Evolutionary conservation across 2,797 vertebrate genomes (phyloP).

Genomic region (Sebastes goodei): DNA sequence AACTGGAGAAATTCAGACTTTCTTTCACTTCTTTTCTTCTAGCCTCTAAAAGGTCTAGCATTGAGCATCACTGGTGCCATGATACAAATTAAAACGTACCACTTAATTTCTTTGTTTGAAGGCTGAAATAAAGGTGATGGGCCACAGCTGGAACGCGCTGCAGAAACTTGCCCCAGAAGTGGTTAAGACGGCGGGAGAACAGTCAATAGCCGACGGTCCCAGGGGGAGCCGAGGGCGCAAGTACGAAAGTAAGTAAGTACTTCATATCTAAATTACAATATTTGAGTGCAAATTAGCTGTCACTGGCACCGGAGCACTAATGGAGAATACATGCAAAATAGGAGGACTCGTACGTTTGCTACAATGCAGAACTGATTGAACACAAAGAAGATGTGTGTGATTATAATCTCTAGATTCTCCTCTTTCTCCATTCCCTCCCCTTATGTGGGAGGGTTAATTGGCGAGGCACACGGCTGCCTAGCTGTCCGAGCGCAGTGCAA

Average conservation of each 20-base stretch:
- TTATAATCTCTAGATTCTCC: conserved; percentile 46
- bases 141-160: not conserved
- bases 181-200: conserved; percentile 4
- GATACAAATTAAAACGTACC: conserved; percentile 24
- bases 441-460: conserved; percentile 74
- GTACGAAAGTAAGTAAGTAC: conserved; percentile 41
- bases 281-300: conserved; percentile 70
- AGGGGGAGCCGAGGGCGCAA: conserved; percentile 17
- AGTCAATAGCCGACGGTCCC: conserved; percentile 26
- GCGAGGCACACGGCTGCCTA: conserved; percentile 51
- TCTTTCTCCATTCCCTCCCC: conserved; percentile 18
- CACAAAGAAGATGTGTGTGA: conserved; percentile 38
- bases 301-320: conserved; percentile 39
- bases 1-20: not conserved
- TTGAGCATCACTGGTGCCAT: not conserved
- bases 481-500: conserved; percentile 66
- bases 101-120: conserved; percentile 9
- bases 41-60: not conserved
- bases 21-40: not conserved
- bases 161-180: conserved; percentile 17
- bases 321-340: conserved; percentile 48
- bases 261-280: conserved; percentile 53
- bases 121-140: conserved; percentile 24
- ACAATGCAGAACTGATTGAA: conserved; percentile 60
- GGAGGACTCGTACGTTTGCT: conserved; percentile 22